Percentiles rank a stretch among this genome's conserved stretches.
These are phyloP conservation scores for Heterochromis multidens DNA, from an alignment of 2,113 vertebrate genomes.

Conservation along the genomic window DNA sequence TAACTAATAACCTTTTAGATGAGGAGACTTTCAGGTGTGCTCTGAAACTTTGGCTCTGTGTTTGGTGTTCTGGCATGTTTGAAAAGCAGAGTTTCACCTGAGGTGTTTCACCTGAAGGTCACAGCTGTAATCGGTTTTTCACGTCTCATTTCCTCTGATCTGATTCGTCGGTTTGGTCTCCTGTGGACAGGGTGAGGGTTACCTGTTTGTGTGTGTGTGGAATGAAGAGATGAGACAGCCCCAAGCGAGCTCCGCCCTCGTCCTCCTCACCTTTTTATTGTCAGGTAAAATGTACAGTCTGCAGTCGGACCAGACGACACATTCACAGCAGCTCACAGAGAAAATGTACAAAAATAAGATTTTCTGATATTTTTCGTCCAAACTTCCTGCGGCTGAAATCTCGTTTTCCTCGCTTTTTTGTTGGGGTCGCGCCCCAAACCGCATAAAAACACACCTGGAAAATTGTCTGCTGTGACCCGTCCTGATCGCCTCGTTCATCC, in stretches of 20 bases:
- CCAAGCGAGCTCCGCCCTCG: constrained; percentile 58
- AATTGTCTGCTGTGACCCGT: constrained; percentile 14
- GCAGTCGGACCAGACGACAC: constrained; percentile 90
- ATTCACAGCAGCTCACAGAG: constrained; percentile 88
- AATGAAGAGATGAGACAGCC: background rate
- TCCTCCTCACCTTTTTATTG: constrained; percentile 94
- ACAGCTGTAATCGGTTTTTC: background rate
- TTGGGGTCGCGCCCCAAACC: constrained; percentile 23
- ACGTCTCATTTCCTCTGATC: background rate
- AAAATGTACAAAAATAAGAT: constrained; percentile 99
- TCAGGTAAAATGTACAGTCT: constrained; percentile 96
- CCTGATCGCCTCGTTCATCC: background rate
- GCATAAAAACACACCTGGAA: background rate
- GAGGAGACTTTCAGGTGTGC: background rate
- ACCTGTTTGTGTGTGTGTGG: background rate
- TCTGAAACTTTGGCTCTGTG: background rate
- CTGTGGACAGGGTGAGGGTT: no score
- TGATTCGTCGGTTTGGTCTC: background rate
- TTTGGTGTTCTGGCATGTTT: no score
- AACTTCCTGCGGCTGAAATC: constrained; percentile 69
- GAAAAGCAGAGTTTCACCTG: no score
- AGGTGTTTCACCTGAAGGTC: background rate
- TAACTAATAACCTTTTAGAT: no score
- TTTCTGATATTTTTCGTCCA: constrained; percentile 88
- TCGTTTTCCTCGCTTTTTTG: constrained; percentile 46